Base-by-base conservation (phyloP, 2,113 vertebrate genomes). In the Anas platyrhynchos region DNA sequence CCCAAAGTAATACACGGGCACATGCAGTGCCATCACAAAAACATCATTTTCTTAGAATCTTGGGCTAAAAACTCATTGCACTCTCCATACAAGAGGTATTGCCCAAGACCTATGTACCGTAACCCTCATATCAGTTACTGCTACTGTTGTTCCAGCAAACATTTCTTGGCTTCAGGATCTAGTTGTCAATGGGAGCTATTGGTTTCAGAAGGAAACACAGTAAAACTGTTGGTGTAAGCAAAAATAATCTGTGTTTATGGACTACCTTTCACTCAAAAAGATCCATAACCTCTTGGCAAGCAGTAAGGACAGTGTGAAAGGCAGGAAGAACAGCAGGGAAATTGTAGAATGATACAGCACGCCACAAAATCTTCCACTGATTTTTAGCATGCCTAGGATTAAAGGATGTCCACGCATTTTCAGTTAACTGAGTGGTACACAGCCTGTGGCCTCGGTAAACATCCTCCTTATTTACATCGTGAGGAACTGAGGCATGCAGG, bases 201-300 rank as follows among this genome's bases (percentile, higher is more conserved):
- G 34, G 10, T 85, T 82, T 75, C 46, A 78, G 3, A 9, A 27
- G 14, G 36, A 54, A 77, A 61, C 55, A 15, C 0, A 5, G 65
- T 26, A 15, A 29, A 50, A 73, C 66, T 16, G 38, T 15, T 27
- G 56, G 27, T 20, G 46, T 15, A 34, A 91, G 68, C 72, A 86
- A 0, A 44, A 32, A 14, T 14, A 87, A 82, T 38, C 48, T 34
- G 20, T 31, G 38, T 86, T 88, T 93, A 31, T 74, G 66, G 38
- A 4, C 82, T 59, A 17, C 74, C 21, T 69, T 29, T 50, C 67
- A 4, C 83, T 90, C 68, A 3, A 36, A 81, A 63, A 61, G 41
- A 86, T 90, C 80, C 69, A 69, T 81, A 84, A 63, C 18, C 1
- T 23, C 91, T 83, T 88, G 85, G 85, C 93, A 92, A 81, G 76